Evolutionary conservation across 2,888 invertebrate species (phyloP), one percentile per base, ranked within the genome.

Genomic region (Aphidoletes aphidimyza): DNA sequence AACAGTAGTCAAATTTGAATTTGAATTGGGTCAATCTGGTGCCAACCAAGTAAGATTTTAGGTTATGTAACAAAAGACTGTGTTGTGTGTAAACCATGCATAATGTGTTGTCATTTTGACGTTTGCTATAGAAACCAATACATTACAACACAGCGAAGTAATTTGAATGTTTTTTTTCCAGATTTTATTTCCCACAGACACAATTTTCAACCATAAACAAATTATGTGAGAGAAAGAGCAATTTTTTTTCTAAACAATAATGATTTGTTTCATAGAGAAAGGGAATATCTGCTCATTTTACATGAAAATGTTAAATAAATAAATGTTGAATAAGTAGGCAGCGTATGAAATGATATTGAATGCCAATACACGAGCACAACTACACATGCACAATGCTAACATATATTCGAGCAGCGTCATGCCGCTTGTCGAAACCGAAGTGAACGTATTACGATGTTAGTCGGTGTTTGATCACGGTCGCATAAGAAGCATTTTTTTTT

Each of bases 381-480:
- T n/a, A 9, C 37, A 81, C 37, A 81, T 26, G 36, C 8, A 11
- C 37, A 19, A 19, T 42, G 6, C 42, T n/a, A n/a, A 69, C 34
- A 14, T 30, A 69, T 30, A 30, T 69, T 54, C 0, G 1, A 37
- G 37, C 0, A 81, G 81, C 81, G 81, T 81, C 81, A 37, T 81
- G 22, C 22, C 36, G 81, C 37, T 81, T 81, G 81, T 37, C 37
- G 81, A n/a, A 37, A 37, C 19, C 78, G 14, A 36, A 81, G n/a
- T n/a, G 2, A 81, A 30, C 30, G 69, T 81, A 37, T 36, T 36
- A n/a, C 30, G 81, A n/a, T 8, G 37, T 81, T 37, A 81, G 81
- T 81, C 81, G 37, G 81, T 81, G 39, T 81, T 81, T 81, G 81
- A 37, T 37, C 81, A 81, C 81, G 81, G 81, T 81, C 81, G 37